Evolutionary conservation across 2,797 vertebrate species (phyloP).

Genomic region (Lateolabrax maculatus): DNA sequence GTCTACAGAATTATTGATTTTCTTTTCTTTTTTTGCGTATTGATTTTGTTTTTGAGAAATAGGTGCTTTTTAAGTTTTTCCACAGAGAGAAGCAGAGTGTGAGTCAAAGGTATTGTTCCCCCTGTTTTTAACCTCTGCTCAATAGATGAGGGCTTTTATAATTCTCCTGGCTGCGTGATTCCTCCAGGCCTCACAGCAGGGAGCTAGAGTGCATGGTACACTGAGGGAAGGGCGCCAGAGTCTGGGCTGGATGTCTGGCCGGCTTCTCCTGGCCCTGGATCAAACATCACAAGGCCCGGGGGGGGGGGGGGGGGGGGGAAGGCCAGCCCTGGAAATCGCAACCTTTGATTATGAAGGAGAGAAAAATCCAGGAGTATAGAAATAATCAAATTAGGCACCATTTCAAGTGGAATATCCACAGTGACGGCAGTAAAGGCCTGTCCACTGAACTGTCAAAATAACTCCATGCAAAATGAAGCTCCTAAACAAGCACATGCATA

Average conservation of each 20-base stretch:
- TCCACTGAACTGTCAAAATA: constrained; percentile 26
- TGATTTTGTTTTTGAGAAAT: constrained; percentile 57
- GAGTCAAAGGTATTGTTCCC: constrained; percentile 72
- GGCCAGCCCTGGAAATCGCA: constrained; percentile 66
- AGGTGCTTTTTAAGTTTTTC: constrained; percentile 66
- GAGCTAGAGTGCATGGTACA: constrained; percentile 72
- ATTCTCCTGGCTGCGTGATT: constrained; percentile 71
- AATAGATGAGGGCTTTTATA: constrained; percentile 71
- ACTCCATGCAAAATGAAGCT: constrained; percentile 1
- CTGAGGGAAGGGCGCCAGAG: constrained; percentile 75
- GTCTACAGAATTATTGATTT: constrained; percentile 61
- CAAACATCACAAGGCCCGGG: constrained; percentile 73
- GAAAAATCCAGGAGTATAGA: constrained; percentile 71
- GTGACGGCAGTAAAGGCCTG: constrained; percentile 37
- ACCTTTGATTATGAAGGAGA: constrained; percentile 74
- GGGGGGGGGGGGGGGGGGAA: neutral
- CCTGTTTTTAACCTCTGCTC: constrained; percentile 67
- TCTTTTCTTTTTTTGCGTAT: constrained; percentile 45
- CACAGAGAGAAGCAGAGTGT: constrained; percentile 45
- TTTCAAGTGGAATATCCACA: constrained; percentile 63
- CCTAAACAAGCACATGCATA: neutral
- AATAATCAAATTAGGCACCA: constrained; percentile 76
- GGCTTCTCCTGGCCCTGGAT: constrained; percentile 77
- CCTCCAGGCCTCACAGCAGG: constrained; percentile 80
- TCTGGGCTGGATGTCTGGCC: constrained; percentile 74